Conservation (phyloP, 2,797 vertebrate species). For the Sparus aurata region DNA sequence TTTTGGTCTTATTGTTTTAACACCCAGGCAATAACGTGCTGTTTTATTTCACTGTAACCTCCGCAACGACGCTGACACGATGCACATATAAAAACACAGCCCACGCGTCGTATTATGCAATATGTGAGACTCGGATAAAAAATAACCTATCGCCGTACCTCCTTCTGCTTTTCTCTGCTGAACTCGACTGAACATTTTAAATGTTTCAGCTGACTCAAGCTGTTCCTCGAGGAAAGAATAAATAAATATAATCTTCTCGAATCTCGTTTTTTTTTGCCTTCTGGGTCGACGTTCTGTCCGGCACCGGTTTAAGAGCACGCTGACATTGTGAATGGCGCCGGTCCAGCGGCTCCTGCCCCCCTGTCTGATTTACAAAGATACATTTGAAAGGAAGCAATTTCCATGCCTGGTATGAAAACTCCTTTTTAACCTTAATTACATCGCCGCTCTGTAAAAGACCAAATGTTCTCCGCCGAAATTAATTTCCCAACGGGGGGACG, state of each 20-base stretch:
- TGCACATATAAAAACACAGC: slow-evolving; percentile 16
- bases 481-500: slow-evolving; percentile 69
- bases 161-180: slow-evolving; percentile 17
- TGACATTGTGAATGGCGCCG: slow-evolving; percentile 12
- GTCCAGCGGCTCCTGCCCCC: not conserved
- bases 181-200: slow-evolving; percentile 38
- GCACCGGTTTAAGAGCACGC: slow-evolving; percentile 10
- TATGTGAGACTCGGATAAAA: slow-evolving; percentile 32
- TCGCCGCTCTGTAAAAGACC: slow-evolving; percentile 56
- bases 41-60: slow-evolving; percentile 14
- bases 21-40: slow-evolving; percentile 1
- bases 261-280: slow-evolving; percentile 27
- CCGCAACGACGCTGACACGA: slow-evolving; percentile 14
- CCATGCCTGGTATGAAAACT: slow-evolving; percentile 56
- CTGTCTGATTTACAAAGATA: slow-evolving; percentile 54
- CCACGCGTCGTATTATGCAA: slow-evolving; percentile 11
- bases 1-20: not conserved
- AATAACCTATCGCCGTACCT: slow-evolving; percentile 9
- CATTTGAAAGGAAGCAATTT: slow-evolving; percentile 68
- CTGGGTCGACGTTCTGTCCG: slow-evolving; percentile 37
- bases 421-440: slow-evolving; percentile 76
- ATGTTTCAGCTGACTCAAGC: slow-evolving; percentile 50
- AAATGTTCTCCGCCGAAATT: slow-evolving; percentile 69
- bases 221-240: not conserved
- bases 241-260: slow-evolving; percentile 20